Conservation (phyloP, 2,113 vertebrate species). For the Gambusia affinis region DNA sequence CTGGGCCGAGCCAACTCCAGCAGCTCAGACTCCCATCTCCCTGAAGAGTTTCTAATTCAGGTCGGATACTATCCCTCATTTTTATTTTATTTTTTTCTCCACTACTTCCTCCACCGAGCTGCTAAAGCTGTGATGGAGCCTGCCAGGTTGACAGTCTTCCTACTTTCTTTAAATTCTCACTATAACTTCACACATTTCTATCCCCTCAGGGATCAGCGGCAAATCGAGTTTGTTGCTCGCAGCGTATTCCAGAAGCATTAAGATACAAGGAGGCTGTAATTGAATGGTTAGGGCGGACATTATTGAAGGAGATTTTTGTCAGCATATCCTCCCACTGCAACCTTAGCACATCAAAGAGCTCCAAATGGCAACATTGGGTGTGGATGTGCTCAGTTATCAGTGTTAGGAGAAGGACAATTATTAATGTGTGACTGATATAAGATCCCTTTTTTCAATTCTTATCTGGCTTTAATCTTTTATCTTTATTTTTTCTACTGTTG, state of each 20-base stretch:
- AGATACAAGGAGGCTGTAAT: conserved; percentile 71
- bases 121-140: conserved; percentile 37
- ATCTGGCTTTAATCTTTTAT: not conserved
- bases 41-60: conserved; percentile 60
- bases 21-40: conserved; percentile 46
- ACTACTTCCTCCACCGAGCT: conserved; percentile 7
- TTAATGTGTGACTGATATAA: conserved; percentile 18
- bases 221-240: conserved; percentile 65
- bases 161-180: conserved; percentile 58
- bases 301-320: conserved; percentile 71
- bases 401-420: conserved; percentile 30
- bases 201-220: conserved; percentile 52
- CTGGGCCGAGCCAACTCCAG: conserved; percentile 41
- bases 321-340: conserved; percentile 51
- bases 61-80: conserved; percentile 30
- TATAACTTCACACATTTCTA: conserved; percentile 51
- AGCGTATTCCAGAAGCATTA: conserved; percentile 61
- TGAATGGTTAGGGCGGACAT: conserved; percentile 75
- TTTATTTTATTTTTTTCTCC: not conserved
- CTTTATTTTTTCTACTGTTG: not conserved
- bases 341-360: conserved; percentile 18
- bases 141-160: conserved; percentile 19
- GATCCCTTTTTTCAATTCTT: conserved; percentile 30
- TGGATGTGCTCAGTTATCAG: conserved; percentile 39
- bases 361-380: conserved; percentile 33